Percentiles rank a stretch among this genome's conserved stretches.
These are phyloP conservation scores for Lapara coniferarum DNA, from an alignment of 2,888 invertebrate genomes.

Conservation along the genomic window DNA sequence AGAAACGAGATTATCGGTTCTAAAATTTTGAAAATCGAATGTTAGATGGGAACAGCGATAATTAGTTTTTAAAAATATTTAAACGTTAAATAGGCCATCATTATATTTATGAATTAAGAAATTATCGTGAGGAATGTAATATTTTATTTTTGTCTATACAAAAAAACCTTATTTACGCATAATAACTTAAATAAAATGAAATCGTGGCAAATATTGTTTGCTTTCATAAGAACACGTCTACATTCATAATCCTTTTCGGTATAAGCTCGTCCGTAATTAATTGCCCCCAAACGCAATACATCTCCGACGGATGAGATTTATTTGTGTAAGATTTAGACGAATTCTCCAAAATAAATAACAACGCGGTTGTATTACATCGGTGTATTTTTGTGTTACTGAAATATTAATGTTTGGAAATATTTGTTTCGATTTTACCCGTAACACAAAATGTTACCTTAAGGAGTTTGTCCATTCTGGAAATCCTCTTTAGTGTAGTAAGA, in stretches of 20 bases:
- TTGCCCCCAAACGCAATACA: conserved; percentile 51
- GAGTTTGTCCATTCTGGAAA: conserved; percentile 6
- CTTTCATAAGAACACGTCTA: background rate
- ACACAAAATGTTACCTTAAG: background rate
- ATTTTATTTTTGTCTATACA: background rate
- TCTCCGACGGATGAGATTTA: conserved; percentile 60
- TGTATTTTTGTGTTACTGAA: conserved; percentile 23
- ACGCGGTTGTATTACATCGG: conserved; percentile 44
- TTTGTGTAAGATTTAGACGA: conserved; percentile 66
- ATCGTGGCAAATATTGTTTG: background rate
- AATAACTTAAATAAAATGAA: background rate
- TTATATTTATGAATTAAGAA: too few relatives aligned
- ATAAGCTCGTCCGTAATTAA: conserved; percentile 49
- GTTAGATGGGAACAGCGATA: too few relatives aligned
- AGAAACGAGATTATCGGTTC: conserved; percentile 31
- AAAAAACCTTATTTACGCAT: background rate
- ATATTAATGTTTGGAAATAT: conserved; percentile 24
- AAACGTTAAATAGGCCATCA: background rate
- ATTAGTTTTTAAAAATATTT: background rate
- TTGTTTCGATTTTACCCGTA: conserved; percentile 9
- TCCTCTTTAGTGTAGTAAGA: too few relatives aligned
- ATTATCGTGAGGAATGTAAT: too few relatives aligned
- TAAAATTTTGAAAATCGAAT: conserved; percentile 35
- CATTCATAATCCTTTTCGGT: conserved; percentile 38
- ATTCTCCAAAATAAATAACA: conserved; percentile 56